phyloP scores from a whole-genome alignment of 2,888 invertebrate species.

The Physocephala rufipes region DNA sequence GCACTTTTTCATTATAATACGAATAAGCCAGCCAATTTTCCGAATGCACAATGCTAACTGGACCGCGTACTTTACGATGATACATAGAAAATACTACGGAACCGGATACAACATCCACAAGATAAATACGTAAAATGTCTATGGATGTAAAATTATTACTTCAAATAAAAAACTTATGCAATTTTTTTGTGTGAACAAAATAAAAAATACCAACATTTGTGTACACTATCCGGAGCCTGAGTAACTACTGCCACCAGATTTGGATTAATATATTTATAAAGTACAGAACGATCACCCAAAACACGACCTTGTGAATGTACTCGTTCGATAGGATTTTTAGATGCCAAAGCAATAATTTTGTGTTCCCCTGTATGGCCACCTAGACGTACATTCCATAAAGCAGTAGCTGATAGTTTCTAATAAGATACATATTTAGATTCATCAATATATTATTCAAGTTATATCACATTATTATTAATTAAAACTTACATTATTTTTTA shows the following conservation, averaged over 20 bases:
- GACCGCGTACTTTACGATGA: conserved; percentile 85
- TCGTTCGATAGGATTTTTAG: conserved; percentile 75
- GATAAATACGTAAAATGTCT: conserved; percentile 84
- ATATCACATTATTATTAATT: background rate
- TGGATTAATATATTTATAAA: conserved; percentile 98
- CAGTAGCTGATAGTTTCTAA: conserved; percentile 70
- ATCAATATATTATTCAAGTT: background rate
- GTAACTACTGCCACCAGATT: conserved; percentile 91
- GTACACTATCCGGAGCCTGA: conserved; percentile 76
- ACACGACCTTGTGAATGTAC: conserved; percentile 97
- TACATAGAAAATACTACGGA: conserved; percentile 83
- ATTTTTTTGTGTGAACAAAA: background rate
- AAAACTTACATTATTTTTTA: conserved; percentile 56
- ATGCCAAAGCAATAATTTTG: conserved; percentile 72
- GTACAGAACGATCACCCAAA: conserved; percentile 92
- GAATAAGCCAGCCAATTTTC: conserved; percentile 97
- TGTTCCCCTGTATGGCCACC: conserved; percentile 70
- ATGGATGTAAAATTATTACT: conserved; percentile 44
- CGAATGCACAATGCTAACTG: conserved; percentile 89
- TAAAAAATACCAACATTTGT: conserved; percentile 71
- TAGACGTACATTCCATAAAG: conserved; percentile 79
- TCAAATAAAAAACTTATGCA: too few species aligned
- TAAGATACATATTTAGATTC: conserved; percentile 42
- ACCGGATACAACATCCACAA: conserved; percentile 91
- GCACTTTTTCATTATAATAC: conserved; percentile 91